phyloP scores from a whole-genome alignment of 2,888 invertebrate genomes.

The Campoplex capitator region DNA sequence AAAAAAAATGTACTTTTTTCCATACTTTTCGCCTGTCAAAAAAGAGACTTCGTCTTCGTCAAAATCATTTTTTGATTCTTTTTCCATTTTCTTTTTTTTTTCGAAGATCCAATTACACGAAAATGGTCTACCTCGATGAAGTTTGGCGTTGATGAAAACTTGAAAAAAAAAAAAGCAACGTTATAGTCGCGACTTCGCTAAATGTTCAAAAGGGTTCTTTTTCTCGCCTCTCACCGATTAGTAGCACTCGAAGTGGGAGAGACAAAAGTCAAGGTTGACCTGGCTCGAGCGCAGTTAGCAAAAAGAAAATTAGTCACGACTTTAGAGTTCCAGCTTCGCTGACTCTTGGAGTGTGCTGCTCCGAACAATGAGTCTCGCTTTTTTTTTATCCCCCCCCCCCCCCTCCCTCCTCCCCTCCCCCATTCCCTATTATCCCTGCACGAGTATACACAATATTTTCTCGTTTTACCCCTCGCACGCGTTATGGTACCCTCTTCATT shows the following conservation, averaged over 20 bases:
- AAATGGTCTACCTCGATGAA: background rate
- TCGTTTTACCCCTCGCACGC: background rate
- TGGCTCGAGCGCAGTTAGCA: constrained; percentile 19
- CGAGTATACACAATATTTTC: constrained; percentile 7
- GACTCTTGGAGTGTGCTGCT: constrained; percentile 44
- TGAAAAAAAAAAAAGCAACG: background rate
- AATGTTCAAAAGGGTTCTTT: constrained; percentile 23
- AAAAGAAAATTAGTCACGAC: constrained; percentile 57
- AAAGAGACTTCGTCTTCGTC: background rate
- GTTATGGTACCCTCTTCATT: background rate
- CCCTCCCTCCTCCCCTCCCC: no score
- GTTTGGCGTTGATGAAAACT: background rate
- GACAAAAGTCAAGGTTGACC: constrained; percentile 53
- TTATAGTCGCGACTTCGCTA: constrained; percentile 35
- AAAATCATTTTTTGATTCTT: background rate
- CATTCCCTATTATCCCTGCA: constrained; percentile 3
- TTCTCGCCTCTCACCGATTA: constrained; percentile 24
- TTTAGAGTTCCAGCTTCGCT: constrained; percentile 16
- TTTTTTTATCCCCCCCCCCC: background rate
- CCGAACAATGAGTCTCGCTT: constrained; percentile 10
- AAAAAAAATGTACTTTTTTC: background rate
- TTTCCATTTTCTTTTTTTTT: background rate
- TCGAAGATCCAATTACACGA: background rate
- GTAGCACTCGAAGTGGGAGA: background rate
- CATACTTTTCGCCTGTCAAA: background rate